Evolutionary conservation across 2,113 vertebrate species (phyloP).

Genomic region (Willisornis vidua): DNA sequence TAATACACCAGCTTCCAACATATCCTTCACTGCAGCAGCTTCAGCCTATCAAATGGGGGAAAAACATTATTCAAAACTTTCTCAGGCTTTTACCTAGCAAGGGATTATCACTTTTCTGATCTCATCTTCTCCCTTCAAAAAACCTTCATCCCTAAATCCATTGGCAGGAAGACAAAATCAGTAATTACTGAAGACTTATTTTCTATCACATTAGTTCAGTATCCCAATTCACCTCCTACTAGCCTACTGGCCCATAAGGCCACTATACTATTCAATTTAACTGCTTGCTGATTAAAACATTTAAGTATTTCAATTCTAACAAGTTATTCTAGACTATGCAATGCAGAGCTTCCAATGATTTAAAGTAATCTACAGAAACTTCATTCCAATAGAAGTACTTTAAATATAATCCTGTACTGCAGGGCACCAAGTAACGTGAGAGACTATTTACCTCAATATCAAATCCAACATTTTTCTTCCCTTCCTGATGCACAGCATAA

Average conservation of each 20-base stretch:
- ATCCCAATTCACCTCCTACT: background rate
- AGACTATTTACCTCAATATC: slow-evolving; percentile 89
- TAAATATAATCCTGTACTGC: background rate
- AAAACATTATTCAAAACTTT: background rate
- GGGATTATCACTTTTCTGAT: background rate
- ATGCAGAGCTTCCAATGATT: background rate
- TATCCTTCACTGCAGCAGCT: slow-evolving; percentile 88
- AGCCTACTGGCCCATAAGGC: background rate
- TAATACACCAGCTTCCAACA: slow-evolving; percentile 87
- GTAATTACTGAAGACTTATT: background rate
- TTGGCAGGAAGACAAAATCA: background rate
- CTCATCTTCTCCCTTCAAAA: background rate
- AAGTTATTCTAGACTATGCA: background rate
- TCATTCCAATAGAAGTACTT: background rate
- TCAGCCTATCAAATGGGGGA: slow-evolving; percentile 78
- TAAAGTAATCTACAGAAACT: background rate
- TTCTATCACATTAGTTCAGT: background rate
- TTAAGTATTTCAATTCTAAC: background rate
- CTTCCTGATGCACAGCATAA: slow-evolving; percentile 93
- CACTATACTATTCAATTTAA: background rate
- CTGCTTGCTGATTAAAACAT: background rate
- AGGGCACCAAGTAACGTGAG: background rate
- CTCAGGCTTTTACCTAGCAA: background rate
- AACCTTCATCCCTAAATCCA: background rate
- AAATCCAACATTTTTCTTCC: slow-evolving; percentile 92